A percentile compares a stretch with the other conserved stretches of the same genome.
Conservation (phyloP, 2,113 vertebrate genomes). For the Pluvialis apricaria region DNA sequence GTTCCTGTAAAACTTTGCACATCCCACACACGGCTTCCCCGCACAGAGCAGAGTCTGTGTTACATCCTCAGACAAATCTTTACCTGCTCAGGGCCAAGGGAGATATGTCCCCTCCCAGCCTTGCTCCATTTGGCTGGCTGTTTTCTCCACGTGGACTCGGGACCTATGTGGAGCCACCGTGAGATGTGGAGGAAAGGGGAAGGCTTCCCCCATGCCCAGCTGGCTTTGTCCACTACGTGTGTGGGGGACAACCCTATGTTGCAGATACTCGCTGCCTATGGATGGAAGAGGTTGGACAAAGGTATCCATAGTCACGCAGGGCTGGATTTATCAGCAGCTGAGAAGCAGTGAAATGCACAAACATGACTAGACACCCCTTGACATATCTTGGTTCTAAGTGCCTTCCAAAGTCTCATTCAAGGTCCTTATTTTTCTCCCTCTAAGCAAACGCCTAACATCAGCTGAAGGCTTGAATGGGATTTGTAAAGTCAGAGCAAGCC, state of each 20-base stretch:
- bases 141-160: background rate
- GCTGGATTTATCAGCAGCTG: background rate
- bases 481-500: background rate
- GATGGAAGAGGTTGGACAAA: background rate
- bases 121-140: background rate
- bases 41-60: background rate
- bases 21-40: background rate
- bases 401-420: background rate
- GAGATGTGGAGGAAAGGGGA: background rate
- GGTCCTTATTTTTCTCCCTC: background rate
- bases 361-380: background rate
- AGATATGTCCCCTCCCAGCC: background rate
- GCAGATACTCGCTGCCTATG: background rate
- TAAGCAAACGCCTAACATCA: background rate
- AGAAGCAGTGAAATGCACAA: background rate
- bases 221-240: background rate
- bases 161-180: background rate
- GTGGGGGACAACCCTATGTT: rapidly evolving
- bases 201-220: background rate
- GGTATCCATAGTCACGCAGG: background rate
- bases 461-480: background rate
- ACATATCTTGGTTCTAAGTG: background rate
- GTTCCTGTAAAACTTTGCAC: background rate
- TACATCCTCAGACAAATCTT: background rate
- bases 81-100: background rate